Conservation (phyloP, 2,888 invertebrate species). For the Andrena bucephala region DNA sequence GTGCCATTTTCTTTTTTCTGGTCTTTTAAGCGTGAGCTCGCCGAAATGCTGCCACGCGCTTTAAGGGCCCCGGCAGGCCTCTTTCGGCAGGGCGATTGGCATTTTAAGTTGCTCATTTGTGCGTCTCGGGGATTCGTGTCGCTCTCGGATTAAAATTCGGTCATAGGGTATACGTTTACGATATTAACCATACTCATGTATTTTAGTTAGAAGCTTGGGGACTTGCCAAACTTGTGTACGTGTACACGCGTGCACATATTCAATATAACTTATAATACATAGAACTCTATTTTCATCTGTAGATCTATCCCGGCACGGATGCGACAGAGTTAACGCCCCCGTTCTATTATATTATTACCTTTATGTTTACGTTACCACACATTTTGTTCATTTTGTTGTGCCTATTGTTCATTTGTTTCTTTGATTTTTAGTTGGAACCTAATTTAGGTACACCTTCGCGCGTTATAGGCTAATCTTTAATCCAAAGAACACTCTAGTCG, state of each 20-base stretch:
- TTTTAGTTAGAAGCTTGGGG: conserved; percentile 69
- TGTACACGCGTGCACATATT: conserved; percentile 9
- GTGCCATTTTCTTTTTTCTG: conserved; percentile 44
- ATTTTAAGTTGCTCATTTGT: conserved; percentile 33
- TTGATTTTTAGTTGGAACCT: conserved; percentile 31
- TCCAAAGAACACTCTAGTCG: conserved; percentile 20
- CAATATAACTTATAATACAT: conserved; percentile 32
- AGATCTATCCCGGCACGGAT: conserved; percentile 37
- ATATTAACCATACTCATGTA: conserved; percentile 76
- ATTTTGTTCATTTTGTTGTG: conserved; percentile 62
- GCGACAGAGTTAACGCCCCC: conserved; percentile 42
- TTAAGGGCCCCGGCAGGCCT: not conserved
- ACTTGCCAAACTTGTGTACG: conserved; percentile 69
- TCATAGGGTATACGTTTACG: conserved; percentile 58
- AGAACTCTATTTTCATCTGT: conserved; percentile 55
- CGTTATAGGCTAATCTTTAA: conserved; percentile 5
- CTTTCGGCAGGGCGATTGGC: not conserved
- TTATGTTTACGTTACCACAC: conserved; percentile 55
- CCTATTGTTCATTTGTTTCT: conserved; percentile 62
- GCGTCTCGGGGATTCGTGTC: not conserved
- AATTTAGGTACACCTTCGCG: conserved; percentile 5
- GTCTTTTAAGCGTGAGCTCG: not conserved
- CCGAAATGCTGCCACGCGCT: not conserved
- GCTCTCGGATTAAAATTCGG: conserved; percentile 18
- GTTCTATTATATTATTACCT: conserved; percentile 46